Evolutionary conservation across 2,113 vertebrate species (phyloP), one percentile per base, ranked within the genome.

Genomic region (Heterotilapia buettikoferi): DNA sequence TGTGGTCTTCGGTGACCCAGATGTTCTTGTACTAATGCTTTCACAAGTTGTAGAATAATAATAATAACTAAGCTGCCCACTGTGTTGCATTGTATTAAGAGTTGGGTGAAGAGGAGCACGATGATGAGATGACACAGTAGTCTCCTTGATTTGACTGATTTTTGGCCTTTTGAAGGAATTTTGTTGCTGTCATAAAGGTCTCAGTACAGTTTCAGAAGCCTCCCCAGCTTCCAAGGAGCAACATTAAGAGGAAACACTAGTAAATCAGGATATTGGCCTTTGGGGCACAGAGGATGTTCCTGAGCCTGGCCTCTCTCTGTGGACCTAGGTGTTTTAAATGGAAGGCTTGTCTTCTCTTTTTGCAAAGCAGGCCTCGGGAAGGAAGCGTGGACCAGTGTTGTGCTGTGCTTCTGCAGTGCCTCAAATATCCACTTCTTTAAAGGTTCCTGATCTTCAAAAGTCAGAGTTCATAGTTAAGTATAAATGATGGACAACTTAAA

Each of bases 201-300:
- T 24, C 8, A 57, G 18, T 43, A 68, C 47, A 73, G 33, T 59
- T 82, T 47, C 47, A 73, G 86, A 87, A 61, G 81, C 45, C 29
- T 78, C 66, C 38, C 18, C 6, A 40, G 82, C 19, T 89, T 50
- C 85, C 59, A 61, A 40, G 18, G 33, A 90, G 52, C 82, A 88
- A 83, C 88, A 89, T 53, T 80, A 8, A 19, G 47, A 68, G 87
- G 92, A 92, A 94, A 86, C 68, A 47, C 56, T 18, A 80, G 36
- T 47, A 21, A 43, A 85, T 59, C 80, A 86, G 86, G 89, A 93
- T 89, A 68, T 76, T 90, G 81, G 85, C 26, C 56, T 50, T 19
- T 26, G 79, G 66, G 66, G 52, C 57, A 52, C 31, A 38, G 89
- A 53, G 89, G 89, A 84, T 56, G 84, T 84, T 73, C 71, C 86